Evolutionary conservation across 2,888 invertebrate genomes (phyloP).

Genomic region (Acronicta leporina): DNA sequence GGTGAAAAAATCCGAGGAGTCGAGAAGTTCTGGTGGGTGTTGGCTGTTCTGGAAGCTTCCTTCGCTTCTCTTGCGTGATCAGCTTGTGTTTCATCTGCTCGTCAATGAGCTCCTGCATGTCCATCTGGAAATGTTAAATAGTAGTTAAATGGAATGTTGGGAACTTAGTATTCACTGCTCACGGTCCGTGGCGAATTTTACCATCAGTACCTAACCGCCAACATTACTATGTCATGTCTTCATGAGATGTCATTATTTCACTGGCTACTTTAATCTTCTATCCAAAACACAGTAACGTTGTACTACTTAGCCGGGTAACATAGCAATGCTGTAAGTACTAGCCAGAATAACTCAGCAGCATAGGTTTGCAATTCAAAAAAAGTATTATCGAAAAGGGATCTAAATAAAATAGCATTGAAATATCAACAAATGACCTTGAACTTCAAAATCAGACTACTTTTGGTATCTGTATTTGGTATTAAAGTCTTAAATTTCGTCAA

Average conservation of each 20-base stretch:
- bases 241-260: no score
- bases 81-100: constrained; percentile 97
- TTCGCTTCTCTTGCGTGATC: constrained; percentile 90
- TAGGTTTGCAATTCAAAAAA: no score
- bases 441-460: constrained; percentile 13
- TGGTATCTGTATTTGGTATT: constrained; percentile 3
- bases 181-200: not conserved
- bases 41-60: constrained; percentile 82
- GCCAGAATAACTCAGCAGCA: no score
- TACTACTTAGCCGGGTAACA: no score
- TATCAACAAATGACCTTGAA: constrained; percentile 15
- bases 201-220: not conserved
- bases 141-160: not conserved
- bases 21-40: constrained; percentile 76
- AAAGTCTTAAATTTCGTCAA: constrained; percentile 13
- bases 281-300: no score
- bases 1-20: constrained; percentile 86
- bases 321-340: no score
- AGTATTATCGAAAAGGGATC: no score
- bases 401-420: not conserved
- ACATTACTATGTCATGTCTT: no score
- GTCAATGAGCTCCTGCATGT: constrained; percentile 97
- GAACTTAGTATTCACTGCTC: no score
- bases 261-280: no score
- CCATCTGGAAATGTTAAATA: constrained; percentile 91